Conservation (phyloP, 2,888 invertebrate genomes). For the Eurois occulta region DNA sequence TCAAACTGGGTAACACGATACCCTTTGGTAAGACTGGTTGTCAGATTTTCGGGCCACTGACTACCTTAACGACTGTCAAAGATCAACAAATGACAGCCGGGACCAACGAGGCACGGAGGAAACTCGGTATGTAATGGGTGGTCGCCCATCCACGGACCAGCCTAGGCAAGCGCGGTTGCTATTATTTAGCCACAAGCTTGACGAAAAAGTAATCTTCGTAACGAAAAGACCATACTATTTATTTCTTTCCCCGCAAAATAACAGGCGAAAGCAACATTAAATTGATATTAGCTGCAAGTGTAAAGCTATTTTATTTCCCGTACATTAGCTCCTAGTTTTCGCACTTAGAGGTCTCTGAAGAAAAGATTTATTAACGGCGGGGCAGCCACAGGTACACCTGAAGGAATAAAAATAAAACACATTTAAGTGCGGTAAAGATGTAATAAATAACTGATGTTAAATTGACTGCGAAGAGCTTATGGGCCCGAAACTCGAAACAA, state of each 20-base stretch:
- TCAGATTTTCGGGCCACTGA: too few species aligned
- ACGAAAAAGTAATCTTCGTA: neutral
- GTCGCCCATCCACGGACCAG: too few species aligned
- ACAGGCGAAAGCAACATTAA: constrained; percentile 49
- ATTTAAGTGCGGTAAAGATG: constrained; percentile 85
- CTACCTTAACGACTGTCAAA: too few species aligned
- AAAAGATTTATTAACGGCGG: constrained; percentile 79
- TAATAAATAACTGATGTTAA: constrained; percentile 88
- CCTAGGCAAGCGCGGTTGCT: too few species aligned
- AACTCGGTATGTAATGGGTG: too few species aligned
- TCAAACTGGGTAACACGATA: too few species aligned
- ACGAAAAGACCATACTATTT: constrained; percentile 14
- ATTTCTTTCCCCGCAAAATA: constrained; percentile 18
- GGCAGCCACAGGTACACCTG: constrained; percentile 76
- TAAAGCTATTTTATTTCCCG: constrained; percentile 74
- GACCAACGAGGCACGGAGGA: too few species aligned
- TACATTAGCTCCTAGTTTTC: constrained; percentile 80
- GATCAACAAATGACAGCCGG: too few species aligned
- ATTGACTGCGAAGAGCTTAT: constrained; percentile 88
- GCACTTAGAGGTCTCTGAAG: constrained; percentile 78
- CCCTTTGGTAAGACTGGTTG: too few species aligned
- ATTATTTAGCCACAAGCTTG: too few species aligned
- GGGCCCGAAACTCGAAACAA: constrained; percentile 81
- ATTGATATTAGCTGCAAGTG: constrained; percentile 63
- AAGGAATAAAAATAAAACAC: constrained; percentile 82